Evolutionary conservation across 2,113 vertebrate genomes (phyloP).

Genomic region (Ictidomys tridecemlineatus): DNA sequence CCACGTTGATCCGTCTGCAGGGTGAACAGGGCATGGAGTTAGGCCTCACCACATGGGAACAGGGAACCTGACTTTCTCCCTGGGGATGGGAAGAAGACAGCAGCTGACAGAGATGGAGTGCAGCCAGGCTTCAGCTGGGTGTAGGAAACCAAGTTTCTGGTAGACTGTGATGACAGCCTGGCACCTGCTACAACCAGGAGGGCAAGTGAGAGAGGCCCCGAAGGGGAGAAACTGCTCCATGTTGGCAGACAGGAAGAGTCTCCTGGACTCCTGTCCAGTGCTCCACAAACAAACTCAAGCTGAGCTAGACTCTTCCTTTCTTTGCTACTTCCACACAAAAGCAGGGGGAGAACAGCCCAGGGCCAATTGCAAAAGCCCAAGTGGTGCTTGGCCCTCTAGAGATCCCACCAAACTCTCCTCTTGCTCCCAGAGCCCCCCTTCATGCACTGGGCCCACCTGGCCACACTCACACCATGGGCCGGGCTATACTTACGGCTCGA

Average conservation of each 20-base stretch:
- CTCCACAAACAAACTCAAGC: not conserved
- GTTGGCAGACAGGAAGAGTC: not conserved
- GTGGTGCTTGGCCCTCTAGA: not conserved
- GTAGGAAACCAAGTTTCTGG: not conserved
- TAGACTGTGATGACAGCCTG: not conserved
- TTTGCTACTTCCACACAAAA: not conserved
- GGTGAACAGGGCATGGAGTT: not conserved
- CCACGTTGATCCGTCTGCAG: conserved; percentile 96
- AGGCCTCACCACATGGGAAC: not conserved
- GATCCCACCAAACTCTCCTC: not conserved
- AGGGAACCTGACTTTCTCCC: not conserved
- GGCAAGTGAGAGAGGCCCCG: not conserved
- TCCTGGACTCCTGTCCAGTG: not conserved
- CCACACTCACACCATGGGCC: not conserved
- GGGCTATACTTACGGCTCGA: conserved; percentile 96
- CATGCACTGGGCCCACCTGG: not conserved
- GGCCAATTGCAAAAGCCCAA: not conserved
- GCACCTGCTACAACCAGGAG: not conserved
- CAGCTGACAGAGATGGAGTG: not conserved
- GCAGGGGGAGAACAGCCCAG: not conserved
- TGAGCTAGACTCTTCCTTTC: not conserved
- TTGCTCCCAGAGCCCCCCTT: not conserved
- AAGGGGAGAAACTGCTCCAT: not conserved
- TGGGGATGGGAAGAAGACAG: not conserved
- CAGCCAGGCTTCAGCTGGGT: not conserved